Evolutionary conservation across 2,888 invertebrate species (phyloP).

Genomic region (Acleris laterana): DNA sequence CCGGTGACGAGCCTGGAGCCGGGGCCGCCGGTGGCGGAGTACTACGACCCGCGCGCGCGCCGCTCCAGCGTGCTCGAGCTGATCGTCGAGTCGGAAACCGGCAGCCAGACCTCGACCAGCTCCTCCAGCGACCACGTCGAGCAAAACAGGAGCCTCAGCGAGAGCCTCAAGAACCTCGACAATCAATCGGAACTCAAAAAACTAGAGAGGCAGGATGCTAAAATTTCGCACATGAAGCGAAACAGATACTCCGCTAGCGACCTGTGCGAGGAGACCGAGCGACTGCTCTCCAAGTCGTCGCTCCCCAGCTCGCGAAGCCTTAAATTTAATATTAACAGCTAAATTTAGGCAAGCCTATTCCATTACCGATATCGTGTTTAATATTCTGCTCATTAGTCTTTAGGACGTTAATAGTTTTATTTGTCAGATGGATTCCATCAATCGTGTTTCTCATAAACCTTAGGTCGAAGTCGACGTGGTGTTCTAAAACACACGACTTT

Average conservation of each 20-base stretch:
- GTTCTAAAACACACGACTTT: conserved; percentile 5
- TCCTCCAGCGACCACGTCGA: conserved; percentile 69
- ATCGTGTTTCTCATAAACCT: conserved; percentile 41
- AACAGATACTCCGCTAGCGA: conserved; percentile 89
- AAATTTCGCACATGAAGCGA: conserved; percentile 63
- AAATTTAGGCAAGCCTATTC: conserved; percentile 58
- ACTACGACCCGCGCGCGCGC: conserved; percentile 71
- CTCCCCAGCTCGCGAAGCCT: conserved; percentile 87
- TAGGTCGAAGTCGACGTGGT: conserved; percentile 29
- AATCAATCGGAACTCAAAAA: conserved; percentile 65
- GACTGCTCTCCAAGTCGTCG: conserved; percentile 82
- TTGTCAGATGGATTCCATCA: conserved; percentile 53
- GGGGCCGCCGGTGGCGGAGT: conserved; percentile 73
- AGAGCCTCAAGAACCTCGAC: conserved; percentile 65
- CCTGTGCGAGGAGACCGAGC: conserved; percentile 84
- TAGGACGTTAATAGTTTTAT: conserved; percentile 50
- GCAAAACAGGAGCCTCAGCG: conserved; percentile 60
- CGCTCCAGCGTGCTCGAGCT: conserved; percentile 75
- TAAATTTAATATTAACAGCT: conserved; percentile 82
- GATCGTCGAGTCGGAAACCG: conserved; percentile 74
- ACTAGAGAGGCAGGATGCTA: conserved; percentile 64
- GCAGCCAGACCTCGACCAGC: conserved; percentile 77
- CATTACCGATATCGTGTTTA: conserved; percentile 51
- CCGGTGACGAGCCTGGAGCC: conserved; percentile 79
- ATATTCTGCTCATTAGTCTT: conserved; percentile 70